Percentiles rank a stretch among this genome's conserved stretches.
phyloP scores from a whole-genome alignment of 2,797 vertebrate species.

The Amblyopsis hoosieri region DNA sequence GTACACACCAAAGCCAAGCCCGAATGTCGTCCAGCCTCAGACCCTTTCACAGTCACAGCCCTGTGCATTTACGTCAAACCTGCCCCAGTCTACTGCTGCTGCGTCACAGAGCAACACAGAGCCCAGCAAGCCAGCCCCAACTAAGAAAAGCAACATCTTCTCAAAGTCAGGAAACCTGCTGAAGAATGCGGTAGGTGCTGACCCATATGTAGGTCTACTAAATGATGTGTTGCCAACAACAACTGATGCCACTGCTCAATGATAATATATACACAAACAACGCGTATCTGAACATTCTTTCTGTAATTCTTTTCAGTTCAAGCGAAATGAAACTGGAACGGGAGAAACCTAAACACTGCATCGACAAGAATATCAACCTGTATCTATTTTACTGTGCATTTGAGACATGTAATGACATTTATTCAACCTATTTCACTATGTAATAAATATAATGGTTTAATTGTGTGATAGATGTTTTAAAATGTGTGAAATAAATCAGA shows the following conservation, averaged over 20 bases:
- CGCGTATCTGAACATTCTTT: background rate
- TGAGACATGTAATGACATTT: too few relatives aligned
- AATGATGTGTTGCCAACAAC: background rate
- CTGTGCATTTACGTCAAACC: constrained; percentile 3
- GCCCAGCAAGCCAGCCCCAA: constrained; percentile 18
- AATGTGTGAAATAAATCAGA: too few relatives aligned
- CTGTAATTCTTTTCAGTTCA: constrained; percentile 64
- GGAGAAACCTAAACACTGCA: constrained; percentile 56
- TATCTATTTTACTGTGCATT: too few relatives aligned
- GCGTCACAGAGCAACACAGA: constrained; percentile 27
- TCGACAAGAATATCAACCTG: background rate
- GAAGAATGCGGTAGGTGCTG: constrained; percentile 67
- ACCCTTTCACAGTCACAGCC: constrained; percentile 22
- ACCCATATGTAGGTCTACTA: background rate
- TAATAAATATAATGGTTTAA: too few relatives aligned
- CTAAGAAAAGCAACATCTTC: constrained; percentile 70
- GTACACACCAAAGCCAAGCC: constrained; percentile 17
- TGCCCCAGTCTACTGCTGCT: background rate
- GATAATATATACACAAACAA: fast-evolving
- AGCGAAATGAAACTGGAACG: constrained; percentile 62
- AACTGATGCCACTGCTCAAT: too few relatives aligned
- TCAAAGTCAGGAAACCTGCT: constrained; percentile 72
- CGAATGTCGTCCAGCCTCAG: constrained; percentile 30
- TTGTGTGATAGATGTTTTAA: too few relatives aligned
- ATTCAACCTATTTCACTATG: too few relatives aligned